Conservation (phyloP, 2,797 vertebrate species). For the Clarias pachynema region DNA sequence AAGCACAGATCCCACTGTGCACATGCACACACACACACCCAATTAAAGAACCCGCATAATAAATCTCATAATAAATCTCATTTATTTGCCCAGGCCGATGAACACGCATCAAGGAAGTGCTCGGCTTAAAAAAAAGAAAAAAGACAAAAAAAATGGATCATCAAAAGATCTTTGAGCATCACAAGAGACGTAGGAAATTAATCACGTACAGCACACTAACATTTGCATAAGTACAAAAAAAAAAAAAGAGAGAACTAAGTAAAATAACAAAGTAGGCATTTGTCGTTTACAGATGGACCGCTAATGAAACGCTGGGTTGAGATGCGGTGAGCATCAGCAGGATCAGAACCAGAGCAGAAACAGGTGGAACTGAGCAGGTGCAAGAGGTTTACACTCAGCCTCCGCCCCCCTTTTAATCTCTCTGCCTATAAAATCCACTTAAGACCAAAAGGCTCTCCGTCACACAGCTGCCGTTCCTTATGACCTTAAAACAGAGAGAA, state of each 20-base stretch:
- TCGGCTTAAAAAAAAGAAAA: constrained; percentile 1
- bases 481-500: not conserved
- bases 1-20: constrained; percentile 20
- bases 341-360: constrained; percentile 4
- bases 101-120: constrained; percentile 39
- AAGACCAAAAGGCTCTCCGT: constrained; percentile 28
- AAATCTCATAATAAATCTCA: constrained; percentile 52
- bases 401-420: constrained; percentile 25
- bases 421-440: constrained; percentile 27
- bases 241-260: not conserved
- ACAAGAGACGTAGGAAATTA: constrained; percentile 34
- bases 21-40: constrained; percentile 22
- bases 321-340: not conserved
- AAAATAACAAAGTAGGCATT: constrained; percentile 6
- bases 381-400: constrained; percentile 33
- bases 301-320: not conserved
- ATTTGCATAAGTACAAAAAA: constrained; percentile 21
- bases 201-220: constrained; percentile 9
- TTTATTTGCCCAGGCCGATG: constrained; percentile 12
- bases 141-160: not conserved
- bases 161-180: constrained; percentile 56
- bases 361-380: constrained; percentile 41
- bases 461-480: constrained; percentile 32
- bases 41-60: constrained; percentile 42
- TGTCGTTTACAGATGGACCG: constrained; percentile 3